These are phyloP conservation scores for Porites evermanni DNA, from an alignment of 92 coral and sea anemone genomes.

Conservation along the genomic window DNA sequence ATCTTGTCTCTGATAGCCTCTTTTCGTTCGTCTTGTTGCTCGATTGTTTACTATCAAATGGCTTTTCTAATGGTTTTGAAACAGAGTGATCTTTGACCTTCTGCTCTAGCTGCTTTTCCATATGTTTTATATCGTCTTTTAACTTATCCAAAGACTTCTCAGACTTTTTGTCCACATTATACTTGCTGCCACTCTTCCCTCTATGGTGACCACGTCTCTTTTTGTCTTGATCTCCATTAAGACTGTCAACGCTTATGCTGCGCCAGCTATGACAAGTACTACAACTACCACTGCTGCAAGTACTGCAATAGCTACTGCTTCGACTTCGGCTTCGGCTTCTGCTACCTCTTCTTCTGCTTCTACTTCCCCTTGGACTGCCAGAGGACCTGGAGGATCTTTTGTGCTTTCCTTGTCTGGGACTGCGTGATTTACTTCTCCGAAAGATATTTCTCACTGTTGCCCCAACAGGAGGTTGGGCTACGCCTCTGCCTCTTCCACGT, in stretches of 20 bases:
- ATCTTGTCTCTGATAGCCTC: not conserved
- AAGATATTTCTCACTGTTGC: constrained; percentile 44
- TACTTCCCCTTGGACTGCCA: constrained; percentile 9
- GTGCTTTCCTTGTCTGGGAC: not conserved
- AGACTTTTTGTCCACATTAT: constrained; percentile 16
- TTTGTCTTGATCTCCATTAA: constrained; percentile 7
- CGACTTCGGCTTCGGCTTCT: constrained; percentile 56
- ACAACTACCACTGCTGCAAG: constrained; percentile 67
- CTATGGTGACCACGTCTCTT: not conserved
- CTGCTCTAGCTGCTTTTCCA: constrained; percentile 38
- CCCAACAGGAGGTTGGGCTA: constrained; percentile 13
- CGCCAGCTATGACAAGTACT: constrained; percentile 50
- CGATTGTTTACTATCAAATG: not conserved
- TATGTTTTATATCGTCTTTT: constrained; percentile 18
- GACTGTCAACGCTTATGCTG: constrained; percentile 31
- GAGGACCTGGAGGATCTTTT: constrained; percentile 41
- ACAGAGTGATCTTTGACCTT: not conserved
- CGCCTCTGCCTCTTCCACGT: constrained; percentile 46
- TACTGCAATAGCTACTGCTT: constrained; percentile 72
- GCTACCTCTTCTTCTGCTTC: constrained; percentile 29
- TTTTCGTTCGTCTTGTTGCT: not conserved
- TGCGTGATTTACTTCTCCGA: constrained; percentile 22
- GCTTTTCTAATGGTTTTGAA: not conserved
- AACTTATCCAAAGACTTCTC: constrained; percentile 9
- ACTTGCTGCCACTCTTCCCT: not conserved